Evolutionary conservation across 1,140 invertebrate genomes (phyloP), one percentile per base, ranked within the genome.

Genomic region (Heliconius eleuchia): DNA sequence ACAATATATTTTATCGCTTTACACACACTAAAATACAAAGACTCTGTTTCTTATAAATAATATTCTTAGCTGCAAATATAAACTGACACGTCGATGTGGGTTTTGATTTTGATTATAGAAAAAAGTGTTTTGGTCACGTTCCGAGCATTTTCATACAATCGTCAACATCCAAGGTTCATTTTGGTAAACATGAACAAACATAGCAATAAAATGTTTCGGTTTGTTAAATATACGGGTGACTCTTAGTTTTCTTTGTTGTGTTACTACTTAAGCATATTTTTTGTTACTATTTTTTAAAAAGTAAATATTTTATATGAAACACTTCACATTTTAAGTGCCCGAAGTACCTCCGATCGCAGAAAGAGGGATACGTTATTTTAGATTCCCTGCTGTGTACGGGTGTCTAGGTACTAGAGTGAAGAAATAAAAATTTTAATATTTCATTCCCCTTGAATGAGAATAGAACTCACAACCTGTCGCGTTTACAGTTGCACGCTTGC

Each of bases 91-190:
- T 6, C 60, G 60, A 70, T 52, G 5, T 57, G 55, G 73, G 78
- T 57, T 79, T 60, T 66, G 77, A 82, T 82, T 82, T 84, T 79
- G 81, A 84, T 84, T 84, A 84, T 80, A 78, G 76, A 78, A 83
- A 83, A 85, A 83, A 82, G 74, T 77, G 71, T 66, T 85, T 83
- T 79, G 76, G 74, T 82, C 84, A 85, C 84, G 84, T 85, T 82
- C 77, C 60, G 60, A 74, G 50, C 82, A 76, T 85, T 83, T 77
- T 77, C 78, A 74, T 72, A 74, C 72, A 76, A 85, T 83, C 82
- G 74, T 73, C 76, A 77, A 80, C 74, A 73, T 34, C 60, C 79
- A 82, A 78, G 78, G 52, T 71, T 79, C 79, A 71, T 82, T 82
- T 79, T 77, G 57, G 57, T 66, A 66, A 66, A 27, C 23, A 30